Conservation (phyloP, 2,113 vertebrate genomes). For the Neotoma lepida region DNA sequence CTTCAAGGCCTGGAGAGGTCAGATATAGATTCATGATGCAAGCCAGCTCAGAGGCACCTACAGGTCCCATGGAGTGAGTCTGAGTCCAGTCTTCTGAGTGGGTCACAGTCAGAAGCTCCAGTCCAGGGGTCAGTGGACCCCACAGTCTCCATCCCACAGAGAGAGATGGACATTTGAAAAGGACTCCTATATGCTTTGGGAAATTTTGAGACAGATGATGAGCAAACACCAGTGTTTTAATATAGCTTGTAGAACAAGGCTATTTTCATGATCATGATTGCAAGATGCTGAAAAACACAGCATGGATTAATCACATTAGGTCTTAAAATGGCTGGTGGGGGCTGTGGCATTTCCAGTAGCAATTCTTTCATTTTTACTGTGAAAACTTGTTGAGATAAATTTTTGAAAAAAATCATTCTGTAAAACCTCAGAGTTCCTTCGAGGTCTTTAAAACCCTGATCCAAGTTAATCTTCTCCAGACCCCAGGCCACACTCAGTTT, state of each 20-base stretch:
- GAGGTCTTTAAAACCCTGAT: conserved; percentile 3
- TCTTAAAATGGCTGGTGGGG: neutral
- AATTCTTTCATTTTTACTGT: neutral
- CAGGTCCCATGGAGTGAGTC: rapidly evolving
- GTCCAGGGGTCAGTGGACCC: neutral
- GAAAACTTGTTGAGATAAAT: neutral
- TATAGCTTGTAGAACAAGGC: neutral
- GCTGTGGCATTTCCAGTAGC: neutral
- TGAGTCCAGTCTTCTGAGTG: too few species aligned
- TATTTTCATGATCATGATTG: neutral
- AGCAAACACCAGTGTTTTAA: neutral
- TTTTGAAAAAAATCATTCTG: neutral
- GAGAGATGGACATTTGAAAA: neutral
- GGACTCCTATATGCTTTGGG: neutral
- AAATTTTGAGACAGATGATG: neutral
- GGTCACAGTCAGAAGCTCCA: neutral
- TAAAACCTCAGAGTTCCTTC: neutral
- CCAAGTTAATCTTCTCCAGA: neutral
- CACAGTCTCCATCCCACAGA: neutral
- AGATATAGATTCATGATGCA: neutral
- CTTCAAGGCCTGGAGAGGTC: neutral
- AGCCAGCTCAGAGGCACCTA: neutral
- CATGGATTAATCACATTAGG: neutral
- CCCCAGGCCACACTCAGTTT: conserved; percentile 29
- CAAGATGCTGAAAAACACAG: neutral